Evolutionary conservation across 2,888 invertebrate species (phyloP).

Genomic region (Cephonodes hylas): DNA sequence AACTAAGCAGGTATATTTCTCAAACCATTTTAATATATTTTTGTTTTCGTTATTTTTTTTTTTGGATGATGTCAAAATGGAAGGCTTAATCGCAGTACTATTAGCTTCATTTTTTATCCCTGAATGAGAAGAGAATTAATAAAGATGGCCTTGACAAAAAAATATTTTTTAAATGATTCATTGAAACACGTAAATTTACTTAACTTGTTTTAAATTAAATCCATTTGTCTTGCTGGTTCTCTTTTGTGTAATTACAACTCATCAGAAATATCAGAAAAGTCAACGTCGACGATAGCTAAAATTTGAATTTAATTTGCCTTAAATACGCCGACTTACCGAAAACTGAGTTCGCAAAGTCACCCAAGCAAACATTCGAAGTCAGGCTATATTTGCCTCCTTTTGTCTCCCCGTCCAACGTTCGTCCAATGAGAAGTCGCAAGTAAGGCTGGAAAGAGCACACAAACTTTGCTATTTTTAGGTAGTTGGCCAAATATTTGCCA

Average conservation of each 20-base stretch:
- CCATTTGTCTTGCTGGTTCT: too few relatives aligned
- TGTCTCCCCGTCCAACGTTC: neutral
- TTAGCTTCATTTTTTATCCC: too few relatives aligned
- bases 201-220: too few relatives aligned
- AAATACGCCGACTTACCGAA: neutral
- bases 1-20: neutral
- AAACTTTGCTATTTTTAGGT: slow-evolving; percentile 3
- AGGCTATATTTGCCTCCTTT: neutral
- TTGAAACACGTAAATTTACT: too few relatives aligned
- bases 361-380: neutral
- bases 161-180: too few relatives aligned
- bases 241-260: too few relatives aligned
- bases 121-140: too few relatives aligned
- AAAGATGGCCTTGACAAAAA: too few relatives aligned
- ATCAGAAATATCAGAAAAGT: too few relatives aligned
- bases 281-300: neutral
- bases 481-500: slow-evolving; percentile 22
- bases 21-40: neutral
- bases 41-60: neutral
- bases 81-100: too few relatives aligned
- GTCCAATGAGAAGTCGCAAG: neutral
- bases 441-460: neutral
- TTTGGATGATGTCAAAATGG: too few relatives aligned
- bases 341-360: neutral
- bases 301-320: neutral